phyloP scores from a whole-genome alignment of 2,888 invertebrate species.

The Vesta saturnalis region DNA sequence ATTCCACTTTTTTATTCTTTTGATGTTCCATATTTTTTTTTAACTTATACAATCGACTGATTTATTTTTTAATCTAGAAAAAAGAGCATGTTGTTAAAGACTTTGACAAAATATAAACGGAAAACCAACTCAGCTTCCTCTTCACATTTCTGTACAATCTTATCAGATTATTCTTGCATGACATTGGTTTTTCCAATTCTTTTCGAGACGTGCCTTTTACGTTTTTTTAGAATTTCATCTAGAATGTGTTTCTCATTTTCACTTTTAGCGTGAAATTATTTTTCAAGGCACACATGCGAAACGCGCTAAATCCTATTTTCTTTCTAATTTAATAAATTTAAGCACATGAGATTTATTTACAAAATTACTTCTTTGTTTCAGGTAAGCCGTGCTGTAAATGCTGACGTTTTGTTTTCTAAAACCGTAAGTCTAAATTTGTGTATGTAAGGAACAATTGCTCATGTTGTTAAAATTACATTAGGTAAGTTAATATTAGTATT shows the following conservation, averaged over 20 bases:
- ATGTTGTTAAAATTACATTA: too few species aligned
- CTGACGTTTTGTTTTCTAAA: too few species aligned
- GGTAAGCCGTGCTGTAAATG: not conserved
- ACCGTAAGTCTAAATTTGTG: too few species aligned
- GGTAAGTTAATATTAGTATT: too few species aligned
- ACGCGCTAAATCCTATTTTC: not conserved
- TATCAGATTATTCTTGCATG: conserved; percentile 29
- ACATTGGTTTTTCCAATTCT: conserved; percentile 20
- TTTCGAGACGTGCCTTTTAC: conserved; percentile 9
- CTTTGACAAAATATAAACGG: not conserved
- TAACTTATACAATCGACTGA: conserved; percentile 11
- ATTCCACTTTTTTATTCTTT: conserved; percentile 13
- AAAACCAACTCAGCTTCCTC: not conserved
- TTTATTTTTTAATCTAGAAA: not conserved
- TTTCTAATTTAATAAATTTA: conserved; percentile 4
- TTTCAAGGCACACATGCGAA: conserved; percentile 7
- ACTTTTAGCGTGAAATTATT: conserved; percentile 20
- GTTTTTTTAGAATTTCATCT: conserved; percentile 18
- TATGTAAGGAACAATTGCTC: too few species aligned
- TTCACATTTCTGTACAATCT: conserved; percentile 19
- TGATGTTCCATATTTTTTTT: conserved; percentile 17
- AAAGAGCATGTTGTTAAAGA: not conserved
- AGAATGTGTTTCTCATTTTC: conserved; percentile 26
- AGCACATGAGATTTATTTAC: not conserved
- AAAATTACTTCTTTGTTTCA: conserved; percentile 2